Conservation (phyloP, 2,113 vertebrate species). For the Dipodomys spectabilis region DNA sequence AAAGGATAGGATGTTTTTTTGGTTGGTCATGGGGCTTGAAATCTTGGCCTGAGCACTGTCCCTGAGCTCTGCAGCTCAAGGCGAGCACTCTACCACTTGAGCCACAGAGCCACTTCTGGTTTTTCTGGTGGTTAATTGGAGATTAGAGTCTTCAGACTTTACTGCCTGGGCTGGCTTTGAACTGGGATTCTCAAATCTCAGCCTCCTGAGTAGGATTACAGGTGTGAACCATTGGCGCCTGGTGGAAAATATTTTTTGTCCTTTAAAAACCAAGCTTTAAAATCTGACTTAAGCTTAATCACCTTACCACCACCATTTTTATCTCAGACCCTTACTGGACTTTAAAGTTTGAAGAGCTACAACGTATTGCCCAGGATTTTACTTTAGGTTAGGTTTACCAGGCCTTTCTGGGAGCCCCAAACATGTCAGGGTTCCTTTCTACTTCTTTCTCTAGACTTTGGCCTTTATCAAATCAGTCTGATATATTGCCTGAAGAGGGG, state of each 20-base stretch:
- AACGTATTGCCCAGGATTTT: not conserved
- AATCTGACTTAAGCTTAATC: not conserved
- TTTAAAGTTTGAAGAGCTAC: not conserved
- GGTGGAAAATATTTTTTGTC: no score
- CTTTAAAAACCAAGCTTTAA: conserved; percentile 25
- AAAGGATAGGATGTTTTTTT: conserved; percentile 10
- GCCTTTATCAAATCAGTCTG: not conserved
- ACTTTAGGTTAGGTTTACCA: not conserved
- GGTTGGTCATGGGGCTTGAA: no score
- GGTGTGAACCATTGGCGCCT: not conserved
- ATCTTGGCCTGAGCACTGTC: no score
- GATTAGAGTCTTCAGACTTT: no score
- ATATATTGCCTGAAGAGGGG: not conserved
- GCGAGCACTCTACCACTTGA: no score
- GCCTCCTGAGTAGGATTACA: no score
- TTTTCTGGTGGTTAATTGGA: no score
- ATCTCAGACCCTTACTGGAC: not conserved
- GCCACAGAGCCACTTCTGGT: no score
- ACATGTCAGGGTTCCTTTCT: not conserved
- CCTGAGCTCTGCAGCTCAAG: no score
- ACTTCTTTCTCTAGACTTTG: conserved; percentile 16
- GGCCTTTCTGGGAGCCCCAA: not conserved
- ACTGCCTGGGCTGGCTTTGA: no score
- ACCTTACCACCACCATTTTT: not conserved
- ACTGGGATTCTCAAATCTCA: no score